These are phyloP conservation scores for Dermatophagoides farinae DNA, from an alignment of 1,140 invertebrate species.

Conservation along the genomic window DNA sequence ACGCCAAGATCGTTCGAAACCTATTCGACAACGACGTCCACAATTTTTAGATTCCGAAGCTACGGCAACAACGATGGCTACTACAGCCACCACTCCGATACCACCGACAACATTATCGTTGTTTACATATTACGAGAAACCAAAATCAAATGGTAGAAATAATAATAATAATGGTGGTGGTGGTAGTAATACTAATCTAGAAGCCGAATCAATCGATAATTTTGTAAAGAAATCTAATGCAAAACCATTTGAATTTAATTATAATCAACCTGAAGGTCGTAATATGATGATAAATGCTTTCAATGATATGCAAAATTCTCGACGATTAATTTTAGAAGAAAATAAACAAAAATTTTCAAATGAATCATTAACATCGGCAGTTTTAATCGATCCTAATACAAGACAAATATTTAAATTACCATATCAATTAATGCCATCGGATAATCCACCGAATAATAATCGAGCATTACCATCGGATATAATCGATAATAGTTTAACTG, in stretches of 20 bases:
- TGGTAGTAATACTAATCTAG: background rate
- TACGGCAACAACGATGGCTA: background rate
- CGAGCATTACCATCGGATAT: background rate
- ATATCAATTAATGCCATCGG: background rate
- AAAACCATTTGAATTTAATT: conserved; percentile 13
- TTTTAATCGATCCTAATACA: too few species aligned
- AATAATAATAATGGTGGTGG: background rate
- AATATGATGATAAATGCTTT: background rate
- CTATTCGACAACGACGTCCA: conserved; percentile 11
- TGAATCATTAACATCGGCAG: too few species aligned
- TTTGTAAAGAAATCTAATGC: background rate
- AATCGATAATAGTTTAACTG: background rate
- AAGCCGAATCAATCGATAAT: background rate
- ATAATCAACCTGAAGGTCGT: conserved; percentile 10
- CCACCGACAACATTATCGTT: background rate
- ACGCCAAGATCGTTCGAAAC: background rate
- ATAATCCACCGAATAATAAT: background rate
- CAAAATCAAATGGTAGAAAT: background rate
- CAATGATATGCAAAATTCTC: conserved; percentile 5
- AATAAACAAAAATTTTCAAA: too few species aligned
- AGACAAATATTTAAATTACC: too few species aligned
- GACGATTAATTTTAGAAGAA: background rate
- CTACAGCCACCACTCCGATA: background rate
- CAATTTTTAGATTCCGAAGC: conserved; percentile 8
- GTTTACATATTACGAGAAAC: conserved; percentile 8